Evolutionary conservation across 2,113 vertebrate genomes (phyloP).

Genomic region (Notarius quadriscutis): DNA sequence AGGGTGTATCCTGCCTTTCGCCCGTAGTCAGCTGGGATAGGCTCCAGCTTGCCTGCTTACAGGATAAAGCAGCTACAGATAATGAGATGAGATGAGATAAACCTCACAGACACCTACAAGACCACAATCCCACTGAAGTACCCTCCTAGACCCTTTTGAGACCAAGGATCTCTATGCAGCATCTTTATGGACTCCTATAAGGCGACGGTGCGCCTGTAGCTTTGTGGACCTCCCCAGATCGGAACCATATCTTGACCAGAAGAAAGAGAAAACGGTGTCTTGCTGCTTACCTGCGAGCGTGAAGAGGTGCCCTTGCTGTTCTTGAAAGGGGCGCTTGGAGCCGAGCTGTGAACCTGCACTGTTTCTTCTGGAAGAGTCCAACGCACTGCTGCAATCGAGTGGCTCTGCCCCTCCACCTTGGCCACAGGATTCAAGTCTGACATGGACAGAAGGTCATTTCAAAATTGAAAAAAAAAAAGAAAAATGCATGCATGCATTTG

Average conservation of each 20-base stretch:
- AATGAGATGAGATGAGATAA: no score
- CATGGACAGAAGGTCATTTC: background rate
- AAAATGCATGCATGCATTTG: no score
- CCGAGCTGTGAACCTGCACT: slow-evolving; percentile 66
- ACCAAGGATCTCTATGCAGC: background rate
- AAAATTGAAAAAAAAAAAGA: no score
- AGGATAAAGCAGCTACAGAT: no score
- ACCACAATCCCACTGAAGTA: background rate
- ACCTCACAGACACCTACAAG: no score
- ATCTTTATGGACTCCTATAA: background rate
- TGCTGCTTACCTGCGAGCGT: slow-evolving; percentile 59
- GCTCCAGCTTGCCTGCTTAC: no score
- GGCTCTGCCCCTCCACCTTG: slow-evolving; percentile 62
- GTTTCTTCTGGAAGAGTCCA: slow-evolving; percentile 65
- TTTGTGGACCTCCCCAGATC: background rate
- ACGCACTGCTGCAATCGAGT: slow-evolving; percentile 68
- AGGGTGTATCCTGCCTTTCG: no score
- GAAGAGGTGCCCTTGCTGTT: slow-evolving; percentile 10
- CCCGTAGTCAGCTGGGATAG: no score
- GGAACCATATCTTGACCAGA: background rate
- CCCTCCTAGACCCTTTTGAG: background rate
- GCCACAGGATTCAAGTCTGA: slow-evolving; percentile 24
- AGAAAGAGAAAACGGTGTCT: background rate
- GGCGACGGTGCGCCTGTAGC: background rate
- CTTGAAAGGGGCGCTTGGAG: slow-evolving; percentile 56